Base-by-base conservation (phyloP, 2,797 vertebrate species). In the Tokudaia muenninki region DNA sequence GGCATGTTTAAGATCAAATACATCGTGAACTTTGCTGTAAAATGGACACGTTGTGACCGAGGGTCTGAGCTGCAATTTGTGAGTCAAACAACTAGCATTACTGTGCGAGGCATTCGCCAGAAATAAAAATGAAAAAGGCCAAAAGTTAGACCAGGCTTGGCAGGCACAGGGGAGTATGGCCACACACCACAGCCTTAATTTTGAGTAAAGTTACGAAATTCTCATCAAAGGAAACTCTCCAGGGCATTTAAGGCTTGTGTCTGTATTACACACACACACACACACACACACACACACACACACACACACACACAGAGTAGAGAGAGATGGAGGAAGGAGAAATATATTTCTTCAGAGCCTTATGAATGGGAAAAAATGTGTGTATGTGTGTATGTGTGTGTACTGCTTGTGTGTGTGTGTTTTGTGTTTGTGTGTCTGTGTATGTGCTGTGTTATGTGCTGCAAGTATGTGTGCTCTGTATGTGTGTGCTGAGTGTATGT, bases 1-100 rank as follows among this genome's bases (percentile, higher is more conserved):
- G 92, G 34, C 19, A 41, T 83, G 81, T 96, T 97, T 96, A 88
- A 96, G 87, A 97, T 83, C 87, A 94, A 97, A 91, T 50, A 65
- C 80, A 70, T 37, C n/a, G 16, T 79, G 82, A 86, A 92, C 44
- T 84, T 70, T 24, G 29, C 31, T 94, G 63, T 61, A 87, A 95
- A 95, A 92, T 86, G 81, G 87, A 87, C 57, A 44, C 65, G 88
- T 24, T 61, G 78, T 75, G 50, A 79, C 94, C 47, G 55, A 95
- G 19, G 84, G 50, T 52, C 59, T 90, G 70, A 80, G 78, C 8
- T 91, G 55, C 90, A 96, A 82, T 67, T 65, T 94, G 79, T 50
- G 78, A 93, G 77, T 74, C 67, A 92, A 96, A 96, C 55, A 79
- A 80, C 29, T 50, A 77, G 74, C 67, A 91, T 96, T 65, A 37